Percentiles rank a stretch among this genome's conserved stretches.
phyloP scores from a whole-genome alignment of 2,113 vertebrate genomes.

The Cettia cetti region DNA sequence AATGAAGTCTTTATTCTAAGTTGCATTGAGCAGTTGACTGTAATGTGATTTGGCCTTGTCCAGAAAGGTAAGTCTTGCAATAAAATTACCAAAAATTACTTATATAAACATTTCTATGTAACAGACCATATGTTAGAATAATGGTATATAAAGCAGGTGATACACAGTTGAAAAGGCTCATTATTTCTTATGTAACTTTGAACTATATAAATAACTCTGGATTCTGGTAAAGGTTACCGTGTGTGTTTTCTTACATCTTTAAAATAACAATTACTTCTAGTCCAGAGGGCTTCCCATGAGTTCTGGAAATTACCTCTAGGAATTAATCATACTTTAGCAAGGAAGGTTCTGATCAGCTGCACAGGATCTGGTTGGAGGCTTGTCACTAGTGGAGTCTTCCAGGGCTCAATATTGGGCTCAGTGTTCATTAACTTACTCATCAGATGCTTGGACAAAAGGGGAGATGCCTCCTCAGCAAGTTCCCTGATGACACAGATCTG shows the following conservation, averaged over 20 bases:
- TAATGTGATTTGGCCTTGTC: neutral
- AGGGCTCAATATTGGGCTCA: neutral
- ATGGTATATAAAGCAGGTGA: neutral
- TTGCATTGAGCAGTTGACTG: neutral
- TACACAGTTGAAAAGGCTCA: neutral
- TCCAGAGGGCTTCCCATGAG: slow-evolving; percentile 6
- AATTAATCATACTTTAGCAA: neutral
- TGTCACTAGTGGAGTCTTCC: neutral
- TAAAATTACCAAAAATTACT: neutral
- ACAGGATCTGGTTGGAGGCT: neutral
- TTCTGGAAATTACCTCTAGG: neutral
- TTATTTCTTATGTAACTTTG: neutral
- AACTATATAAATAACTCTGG: neutral
- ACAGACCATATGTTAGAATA: neutral
- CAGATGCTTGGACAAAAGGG: neutral
- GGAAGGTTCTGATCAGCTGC: neutral
- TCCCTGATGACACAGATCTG: neutral
- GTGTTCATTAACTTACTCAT: neutral
- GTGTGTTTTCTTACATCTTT: neutral
- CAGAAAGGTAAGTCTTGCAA: neutral
- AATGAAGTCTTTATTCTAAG: neutral
- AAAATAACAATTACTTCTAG: neutral
- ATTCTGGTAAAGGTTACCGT: slow-evolving; percentile 10
- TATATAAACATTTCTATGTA: neutral
- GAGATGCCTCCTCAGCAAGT: neutral